Base-by-base conservation (phyloP, 2,888 invertebrate genomes). In the Pyrochroa serraticornis region DNA sequence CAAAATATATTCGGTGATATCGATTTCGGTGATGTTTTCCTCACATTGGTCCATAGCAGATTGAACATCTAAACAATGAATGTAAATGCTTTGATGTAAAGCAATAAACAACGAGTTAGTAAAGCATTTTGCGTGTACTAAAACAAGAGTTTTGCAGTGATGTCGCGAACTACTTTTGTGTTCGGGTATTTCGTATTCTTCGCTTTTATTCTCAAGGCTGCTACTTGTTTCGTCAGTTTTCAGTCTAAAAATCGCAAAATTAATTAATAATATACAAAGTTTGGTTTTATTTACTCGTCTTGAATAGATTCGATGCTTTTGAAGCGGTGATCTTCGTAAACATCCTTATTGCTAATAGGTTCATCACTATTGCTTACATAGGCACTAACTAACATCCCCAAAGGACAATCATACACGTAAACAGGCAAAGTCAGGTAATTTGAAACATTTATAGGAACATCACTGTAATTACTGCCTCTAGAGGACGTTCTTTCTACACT, bases 41-140 rank as follows among this genome's bases (percentile, higher is more conserved):
- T 87, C 86, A 75, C 90, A 90, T 64, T 88, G 85, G 65, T 87
- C 86, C 64, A 91, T 85, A 22, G 88, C 88, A 6, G 85, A 83
- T 62, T 88, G 85, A 62, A 90, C 84, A 73, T 91, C 90, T 38
- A 82, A 80, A 38, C 80, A 80, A 65, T 85, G 83, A 13, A 90
- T 78, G 43, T 80, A 79, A 36, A 82, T 80, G 50, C 83, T 84
- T 36, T 81, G 77, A 66, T 87, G 85, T 39, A 91, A 77, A 1
- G 88, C 85, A 57, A 84, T 81, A 72, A 84, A 87, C 7, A 86
- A 76, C 1, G 85, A 83, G 31, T 83, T 81, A 0, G 87, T 87
- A 73, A 86, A 89, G 62, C 86, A 85, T 67, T 85, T 84, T 43
- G 83, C 84, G 75, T 84, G 85, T 5, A 83, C 82, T 55, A 85